Evolutionary conservation across 1,140 invertebrate species (phyloP).

Genomic region (Holcopasites calliopsidis): DNA sequence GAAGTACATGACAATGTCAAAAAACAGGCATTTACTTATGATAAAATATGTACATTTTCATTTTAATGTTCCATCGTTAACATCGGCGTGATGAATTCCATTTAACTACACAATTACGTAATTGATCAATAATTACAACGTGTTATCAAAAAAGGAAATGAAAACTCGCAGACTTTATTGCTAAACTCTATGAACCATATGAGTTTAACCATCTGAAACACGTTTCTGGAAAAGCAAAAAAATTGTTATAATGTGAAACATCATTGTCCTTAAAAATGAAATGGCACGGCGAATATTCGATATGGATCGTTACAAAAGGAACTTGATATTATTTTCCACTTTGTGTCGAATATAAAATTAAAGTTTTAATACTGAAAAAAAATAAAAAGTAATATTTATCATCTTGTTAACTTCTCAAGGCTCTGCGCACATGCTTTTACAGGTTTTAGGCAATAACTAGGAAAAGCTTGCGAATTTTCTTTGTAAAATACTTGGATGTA

Average conservation of each 20-base stretch:
- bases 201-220: neutral
- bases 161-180: slow-evolving; percentile 31
- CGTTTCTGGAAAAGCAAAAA: neutral
- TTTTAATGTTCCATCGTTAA: slow-evolving; percentile 20
- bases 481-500: slow-evolving; percentile 20
- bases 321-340: neutral
- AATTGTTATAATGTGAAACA: neutral
- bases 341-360: neutral
- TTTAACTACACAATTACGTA: slow-evolving; percentile 10
- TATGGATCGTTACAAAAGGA: neutral
- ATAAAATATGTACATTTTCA: slow-evolving; percentile 30
- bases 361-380: slow-evolving; percentile 20
- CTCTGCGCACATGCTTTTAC: slow-evolving; percentile 27
- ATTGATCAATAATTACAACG: neutral
- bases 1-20: slow-evolving; percentile 37
- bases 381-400: neutral
- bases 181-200: slow-evolving; percentile 2
- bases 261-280: slow-evolving; percentile 16
- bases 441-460: neutral
- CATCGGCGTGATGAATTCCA: slow-evolving; percentile 17
- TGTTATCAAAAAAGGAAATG: neutral
- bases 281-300: slow-evolving; percentile 16
- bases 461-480: slow-evolving; percentile 31
- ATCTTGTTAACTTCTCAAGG: slow-evolving; percentile 12
- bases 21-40: slow-evolving; percentile 29